Percentiles rank a stretch among this genome's conserved stretches.
phyloP scores from a whole-genome alignment of 2,113 vertebrate species.

The Anoplopoma fimbria region DNA sequence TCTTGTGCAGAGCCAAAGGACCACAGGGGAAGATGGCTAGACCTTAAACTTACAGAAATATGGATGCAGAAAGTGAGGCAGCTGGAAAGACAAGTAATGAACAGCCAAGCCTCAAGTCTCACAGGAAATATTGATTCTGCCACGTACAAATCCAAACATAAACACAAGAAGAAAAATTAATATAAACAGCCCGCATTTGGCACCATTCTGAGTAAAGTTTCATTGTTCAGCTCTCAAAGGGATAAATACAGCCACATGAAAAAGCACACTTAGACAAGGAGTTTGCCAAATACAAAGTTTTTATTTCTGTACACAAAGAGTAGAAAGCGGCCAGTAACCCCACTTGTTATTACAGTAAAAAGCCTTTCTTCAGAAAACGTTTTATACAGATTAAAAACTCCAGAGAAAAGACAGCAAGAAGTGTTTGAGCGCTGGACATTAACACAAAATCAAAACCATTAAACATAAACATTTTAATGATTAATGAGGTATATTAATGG shows the following conservation, averaged over 20 bases:
- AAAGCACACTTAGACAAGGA: slow-evolving; percentile 39
- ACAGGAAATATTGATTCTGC: slow-evolving; percentile 41
- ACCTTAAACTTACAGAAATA: slow-evolving; percentile 6
- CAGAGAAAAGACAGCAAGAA: slow-evolving; percentile 64
- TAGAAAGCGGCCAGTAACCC: slow-evolving; percentile 85
- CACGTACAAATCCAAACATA: slow-evolving; percentile 52
- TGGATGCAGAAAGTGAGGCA: not conserved
- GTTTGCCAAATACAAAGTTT: slow-evolving; percentile 86
- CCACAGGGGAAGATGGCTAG: not conserved
- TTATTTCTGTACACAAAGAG: slow-evolving; percentile 87
- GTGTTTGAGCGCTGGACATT: slow-evolving; percentile 63
- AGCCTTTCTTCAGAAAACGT: slow-evolving; percentile 78
- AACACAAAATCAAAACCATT: slow-evolving; percentile 51
- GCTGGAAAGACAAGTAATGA: slow-evolving; percentile 5
- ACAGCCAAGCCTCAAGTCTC: slow-evolving; percentile 17
- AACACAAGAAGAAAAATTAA: slow-evolving; percentile 48
- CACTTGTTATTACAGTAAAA: slow-evolving; percentile 82
- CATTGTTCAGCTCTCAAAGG: slow-evolving; percentile 50
- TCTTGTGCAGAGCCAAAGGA: slow-evolving; percentile 12
- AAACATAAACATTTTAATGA: slow-evolving; percentile 49
- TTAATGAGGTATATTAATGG: slow-evolving; percentile 76
- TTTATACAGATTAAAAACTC: slow-evolving; percentile 79
- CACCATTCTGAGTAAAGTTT: slow-evolving; percentile 44
- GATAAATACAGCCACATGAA: slow-evolving; percentile 23
- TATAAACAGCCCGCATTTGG: slow-evolving; percentile 36